Base-by-base conservation (phyloP, 2,113 vertebrate species). In the Pelecanoides urinatrix region DNA sequence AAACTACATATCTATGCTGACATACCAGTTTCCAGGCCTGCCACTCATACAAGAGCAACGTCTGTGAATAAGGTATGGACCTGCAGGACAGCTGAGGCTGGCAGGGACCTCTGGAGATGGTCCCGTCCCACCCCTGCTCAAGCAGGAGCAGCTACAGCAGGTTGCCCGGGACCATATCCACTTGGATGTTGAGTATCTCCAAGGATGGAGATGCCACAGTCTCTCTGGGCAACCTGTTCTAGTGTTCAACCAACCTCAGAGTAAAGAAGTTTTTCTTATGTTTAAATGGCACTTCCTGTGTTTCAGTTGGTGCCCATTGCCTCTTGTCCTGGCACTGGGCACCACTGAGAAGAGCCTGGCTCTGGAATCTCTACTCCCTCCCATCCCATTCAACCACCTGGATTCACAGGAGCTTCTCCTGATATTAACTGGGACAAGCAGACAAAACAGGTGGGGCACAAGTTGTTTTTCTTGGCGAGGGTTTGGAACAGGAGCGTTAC, bases 1-100 rank as follows among this genome's bases (percentile, higher is more conserved):
- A 83, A 96, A 80, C 10, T 3, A 13, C 19, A 2, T 9, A n/a
- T 13, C 15, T 40, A 0, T 8, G 36, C 27, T 91, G 78, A 49
- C 0, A 2, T 17, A 56, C 8, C 2, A 2, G 40, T 91, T 62
- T 40, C 55, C 27, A 85, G 68, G 36, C 56, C 68, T 76, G 34
- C 16, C 38, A 40, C 27, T 50, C 0, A 0, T 17, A 15, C 44
- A 38, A 27, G 11, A 68, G 26, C 13, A 9, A 1, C 1, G 1
- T 22, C 13, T 81, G 52, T n/a, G 56, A 16, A 20, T 4, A 56
- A 74, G 26, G 1, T 19, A 13, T 49, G 56, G 50, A 29, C 40
- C 59, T 8, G 3, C 44, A 61, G 58, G 21, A 44, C 18, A 38
- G 42, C 38, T 0, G 5, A 18, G 65, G 42, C 47, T 50, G 47